Base-by-base conservation (phyloP, 2,113 vertebrate genomes). In the Hylia prasina region DNA sequence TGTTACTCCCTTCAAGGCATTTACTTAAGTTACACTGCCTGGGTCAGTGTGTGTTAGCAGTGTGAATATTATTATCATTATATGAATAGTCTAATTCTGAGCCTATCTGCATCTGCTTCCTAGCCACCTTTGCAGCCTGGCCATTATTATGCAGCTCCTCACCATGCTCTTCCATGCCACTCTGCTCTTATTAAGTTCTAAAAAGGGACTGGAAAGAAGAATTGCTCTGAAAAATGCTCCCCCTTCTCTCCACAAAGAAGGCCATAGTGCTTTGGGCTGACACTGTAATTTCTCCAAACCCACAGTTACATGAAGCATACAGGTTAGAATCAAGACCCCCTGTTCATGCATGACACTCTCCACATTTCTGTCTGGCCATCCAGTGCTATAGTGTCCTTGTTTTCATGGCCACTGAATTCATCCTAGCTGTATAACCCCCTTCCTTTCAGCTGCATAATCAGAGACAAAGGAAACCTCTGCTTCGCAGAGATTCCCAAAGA, bases 391-490 rank as follows among this genome's bases (percentile, higher is more conserved):
- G n/a, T 10, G 15, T 30, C 57, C 85, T 65, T 91, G 72, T 82
- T 83, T 84, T 56, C 72, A 64, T 0, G n/a, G 42, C 54, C 73
- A 87, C 0, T 65, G 64, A 86, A 90, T 92, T 78, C 44, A 86
- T 7, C 60, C 72, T 30, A 71, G 45, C 82, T 75, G 68, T 37
- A 81, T 28, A 57, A 91, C 88, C 0, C 2, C 72, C 45, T 73
- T 88, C 58, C 64, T 78, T 89, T 92, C 82, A 93, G 81, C 60
- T 68, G 47, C 64, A 22, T 39, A 72, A 79, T 35, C 73, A 73
- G 39, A 89, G 47, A 93, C 82, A 94, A 95, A 95, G 72, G 37
- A 81, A 92, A 75, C 27, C 44, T 92, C 88, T 84, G 92, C 88
- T 90, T 65, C 6, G 4, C 42, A 57, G 30, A 87, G 68, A 73